Base-by-base conservation (phyloP, 2,797 vertebrate genomes). In the Trematomus bernacchii region DNA sequence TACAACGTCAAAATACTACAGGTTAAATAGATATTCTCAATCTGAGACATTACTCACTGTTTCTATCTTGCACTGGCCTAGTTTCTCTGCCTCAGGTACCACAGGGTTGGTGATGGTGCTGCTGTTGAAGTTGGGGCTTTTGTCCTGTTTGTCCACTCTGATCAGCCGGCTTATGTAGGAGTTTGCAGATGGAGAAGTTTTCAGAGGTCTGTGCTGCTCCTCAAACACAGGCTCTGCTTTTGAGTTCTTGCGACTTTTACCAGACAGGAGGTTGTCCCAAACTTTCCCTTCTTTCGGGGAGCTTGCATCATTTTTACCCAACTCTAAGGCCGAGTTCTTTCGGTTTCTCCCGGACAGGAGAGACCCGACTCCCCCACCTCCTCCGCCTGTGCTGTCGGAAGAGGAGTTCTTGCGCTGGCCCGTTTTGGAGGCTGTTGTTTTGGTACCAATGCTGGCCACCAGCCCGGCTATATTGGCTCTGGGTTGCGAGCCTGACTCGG, bases 81-180 rank as follows among this genome's bases (percentile, higher is more conserved):
- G 92, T 87, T 96, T 96, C 71, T 97, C 96, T 6, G 85, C 85
- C 2, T 96, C 95, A 0, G 94, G 86, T 60, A 86, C 92, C 73
- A 82, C 85, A 55, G 85, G 70, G 13, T 85, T 79, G 15, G 75
- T 83, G 85, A 82, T 10, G 64, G 88, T 80, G 57, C 88, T 47
- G 70, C 84, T 52, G 77, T 76, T 84, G 76, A 92, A 86, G 78
- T 95, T 97, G 3, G 93, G 93, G 0, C 90, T 94, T 82, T 97
- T 98, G 85, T 98, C 98, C 21, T 95, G 96, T 19, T 96, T 93
- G 59, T 99, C 97, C 90, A 99, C 95, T 77, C 97, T 94, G 91
- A 99, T 98, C 83, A 99, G 96, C 62, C 98, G 92, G 93, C 90
- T 97, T 89, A 96, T 97, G 93, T 96, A 98, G 19, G 95, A 90